Evolutionary conservation across 2,888 invertebrate species (phyloP).

Genomic region (Eristalis pertinax): DNA sequence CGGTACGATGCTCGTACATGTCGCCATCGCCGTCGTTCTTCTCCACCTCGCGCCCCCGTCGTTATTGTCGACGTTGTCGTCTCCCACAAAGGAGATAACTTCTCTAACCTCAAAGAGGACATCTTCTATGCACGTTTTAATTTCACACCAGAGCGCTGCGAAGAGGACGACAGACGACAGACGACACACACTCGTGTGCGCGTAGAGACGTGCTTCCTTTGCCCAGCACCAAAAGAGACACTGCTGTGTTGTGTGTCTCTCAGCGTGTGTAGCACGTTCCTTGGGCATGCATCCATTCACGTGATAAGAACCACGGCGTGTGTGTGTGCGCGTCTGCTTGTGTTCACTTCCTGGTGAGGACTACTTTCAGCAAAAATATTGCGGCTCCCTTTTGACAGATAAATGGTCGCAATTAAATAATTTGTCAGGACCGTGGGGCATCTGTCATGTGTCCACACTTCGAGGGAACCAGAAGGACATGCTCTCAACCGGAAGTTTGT

Average conservation of each 20-base stretch:
- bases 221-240: not conserved
- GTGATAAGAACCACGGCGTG: conserved; percentile 34
- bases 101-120: conserved; percentile 52
- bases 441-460: not conserved
- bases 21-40: not conserved
- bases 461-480: not conserved
- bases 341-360: not conserved
- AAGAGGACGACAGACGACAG: conserved; percentile 32
- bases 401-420: conserved; percentile 50
- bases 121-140: conserved; percentile 64
- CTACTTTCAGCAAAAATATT: not conserved
- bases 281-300: conserved; percentile 36
- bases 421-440: conserved; percentile 29
- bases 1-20: not conserved
- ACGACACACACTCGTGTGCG: not conserved
- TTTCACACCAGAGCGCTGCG: conserved; percentile 43
- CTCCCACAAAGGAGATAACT: conserved; percentile 27
- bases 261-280: conserved; percentile 7
- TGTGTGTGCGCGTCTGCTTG: too few relatives aligned
- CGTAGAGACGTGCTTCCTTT: not conserved
- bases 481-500: not conserved
- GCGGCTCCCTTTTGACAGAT: conserved; percentile 5
- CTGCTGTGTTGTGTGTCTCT: not conserved
- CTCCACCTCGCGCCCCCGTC: not conserved
- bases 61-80: not conserved